These are phyloP conservation scores for Eurosta solidaginis DNA, from an alignment of 1,140 invertebrate genomes.

Conservation along the genomic window DNA sequence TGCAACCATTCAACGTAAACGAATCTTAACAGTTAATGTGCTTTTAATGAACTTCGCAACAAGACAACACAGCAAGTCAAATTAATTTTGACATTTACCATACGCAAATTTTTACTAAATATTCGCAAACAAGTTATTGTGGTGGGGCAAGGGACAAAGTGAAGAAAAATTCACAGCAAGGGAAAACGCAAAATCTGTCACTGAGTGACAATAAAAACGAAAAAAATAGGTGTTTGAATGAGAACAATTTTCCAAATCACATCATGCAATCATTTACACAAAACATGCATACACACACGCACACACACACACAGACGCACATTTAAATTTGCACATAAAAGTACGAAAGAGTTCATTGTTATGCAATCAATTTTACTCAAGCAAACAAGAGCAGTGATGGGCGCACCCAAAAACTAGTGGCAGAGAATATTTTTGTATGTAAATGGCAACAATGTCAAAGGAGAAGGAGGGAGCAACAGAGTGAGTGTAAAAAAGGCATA, in stretches of 20 bases:
- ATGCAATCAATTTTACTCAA: conserved; percentile 30
- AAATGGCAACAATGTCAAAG: background rate
- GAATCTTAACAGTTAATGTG: conserved; percentile 12
- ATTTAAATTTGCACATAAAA: background rate
- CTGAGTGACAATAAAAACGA: background rate
- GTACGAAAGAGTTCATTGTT: conserved; percentile 30
- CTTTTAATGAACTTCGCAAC: background rate
- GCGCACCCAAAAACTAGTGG: background rate
- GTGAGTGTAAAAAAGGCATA: background rate
- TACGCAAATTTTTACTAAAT: background rate
- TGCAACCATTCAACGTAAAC: background rate
- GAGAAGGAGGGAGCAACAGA: background rate
- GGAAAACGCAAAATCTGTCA: background rate
- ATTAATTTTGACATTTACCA: background rate
- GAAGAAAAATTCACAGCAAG: too few relatives aligned
- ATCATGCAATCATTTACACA: background rate
- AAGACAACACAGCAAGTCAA: background rate
- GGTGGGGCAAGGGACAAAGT: background rate
- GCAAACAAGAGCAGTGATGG: background rate
- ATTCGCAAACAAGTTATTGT: background rate
- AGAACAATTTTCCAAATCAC: background rate
- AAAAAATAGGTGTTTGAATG: background rate
- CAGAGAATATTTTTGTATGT: background rate
- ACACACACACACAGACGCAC: background rate
- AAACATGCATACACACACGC: background rate